Evolutionary conservation across 2,888 invertebrate genomes (phyloP).

Genomic region (Glyphotaelius pellucidus): DNA sequence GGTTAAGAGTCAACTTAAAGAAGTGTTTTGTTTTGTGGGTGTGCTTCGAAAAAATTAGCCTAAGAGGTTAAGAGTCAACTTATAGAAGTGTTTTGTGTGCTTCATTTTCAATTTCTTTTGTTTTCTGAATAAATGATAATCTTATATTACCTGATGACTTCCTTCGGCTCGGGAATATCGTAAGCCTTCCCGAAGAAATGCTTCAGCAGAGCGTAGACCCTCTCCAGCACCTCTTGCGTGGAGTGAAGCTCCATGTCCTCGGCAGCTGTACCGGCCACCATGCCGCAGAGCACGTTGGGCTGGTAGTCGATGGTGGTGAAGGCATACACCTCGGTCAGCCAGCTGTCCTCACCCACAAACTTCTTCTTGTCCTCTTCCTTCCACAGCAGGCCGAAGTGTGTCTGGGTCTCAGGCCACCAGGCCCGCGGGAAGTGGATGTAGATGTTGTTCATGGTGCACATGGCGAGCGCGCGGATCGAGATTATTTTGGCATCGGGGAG

Average conservation of each 20-base stretch:
- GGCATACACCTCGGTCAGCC: slow-evolving; percentile 81
- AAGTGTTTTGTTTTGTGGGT: too few relatives aligned
- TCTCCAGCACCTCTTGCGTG: slow-evolving; percentile 75
- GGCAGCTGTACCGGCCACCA: slow-evolving; percentile 82
- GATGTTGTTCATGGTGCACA: slow-evolving; percentile 83
- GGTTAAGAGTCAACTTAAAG: too few relatives aligned
- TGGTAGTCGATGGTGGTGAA: slow-evolving; percentile 80
- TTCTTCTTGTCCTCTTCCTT: slow-evolving; percentile 75
- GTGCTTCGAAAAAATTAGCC: too few relatives aligned
- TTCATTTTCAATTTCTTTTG: too few relatives aligned
- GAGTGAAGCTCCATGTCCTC: slow-evolving; percentile 79
- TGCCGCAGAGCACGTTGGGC: slow-evolving; percentile 80
- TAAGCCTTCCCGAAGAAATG: slow-evolving; percentile 76
- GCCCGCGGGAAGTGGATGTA: slow-evolving; percentile 81
- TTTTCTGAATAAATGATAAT: slow-evolving; percentile 6
- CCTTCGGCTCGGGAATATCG: slow-evolving; percentile 76
- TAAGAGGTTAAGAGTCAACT: too few relatives aligned
- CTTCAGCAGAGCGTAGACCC: slow-evolving; percentile 77
- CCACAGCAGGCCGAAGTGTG: slow-evolving; percentile 79
- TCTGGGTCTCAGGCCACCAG: slow-evolving; percentile 79
- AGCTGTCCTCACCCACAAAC: slow-evolving; percentile 74
- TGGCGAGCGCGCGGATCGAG: slow-evolving; percentile 79
- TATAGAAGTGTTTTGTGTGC: too few relatives aligned
- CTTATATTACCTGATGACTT: slow-evolving; percentile 74
- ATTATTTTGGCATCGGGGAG: slow-evolving; percentile 77